phyloP scores from a whole-genome alignment of 2,888 invertebrate species.

The Spilarctia lutea region DNA sequence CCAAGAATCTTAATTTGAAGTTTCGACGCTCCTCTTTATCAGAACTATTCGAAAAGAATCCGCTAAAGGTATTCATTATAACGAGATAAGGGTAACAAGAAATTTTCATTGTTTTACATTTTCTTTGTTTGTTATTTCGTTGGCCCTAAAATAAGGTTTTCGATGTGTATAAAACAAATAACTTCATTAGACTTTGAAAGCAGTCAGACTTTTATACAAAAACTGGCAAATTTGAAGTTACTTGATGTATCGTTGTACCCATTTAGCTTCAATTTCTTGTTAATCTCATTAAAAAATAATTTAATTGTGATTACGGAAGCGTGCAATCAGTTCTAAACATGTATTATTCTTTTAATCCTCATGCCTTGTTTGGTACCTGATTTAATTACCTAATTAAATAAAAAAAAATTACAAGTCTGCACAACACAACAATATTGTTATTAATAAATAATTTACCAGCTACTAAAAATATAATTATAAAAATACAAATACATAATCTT shows the following conservation, averaged over 20 bases:
- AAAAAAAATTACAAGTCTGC: no score
- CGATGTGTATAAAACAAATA: neutral
- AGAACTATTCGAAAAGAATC: constrained; percentile 85
- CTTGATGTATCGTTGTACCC: neutral
- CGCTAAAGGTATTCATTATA: constrained; percentile 80
- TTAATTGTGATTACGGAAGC: no score
- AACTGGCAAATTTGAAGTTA: neutral
- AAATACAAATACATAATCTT: no score
- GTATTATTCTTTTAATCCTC: no score
- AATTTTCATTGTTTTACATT: constrained; percentile 50
- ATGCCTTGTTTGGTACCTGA: no score
- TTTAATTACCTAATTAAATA: no score
- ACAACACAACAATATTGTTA: neutral
- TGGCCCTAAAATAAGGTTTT: neutral
- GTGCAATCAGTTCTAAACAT: no score
- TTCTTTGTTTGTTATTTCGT: constrained; percentile 32
- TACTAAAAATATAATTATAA: no score
- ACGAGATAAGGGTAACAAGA: constrained; percentile 65
- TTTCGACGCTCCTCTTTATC: constrained; percentile 84
- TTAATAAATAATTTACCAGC: no score
- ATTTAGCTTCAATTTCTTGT: no score
- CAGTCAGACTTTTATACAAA: neutral
- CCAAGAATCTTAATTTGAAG: constrained; percentile 86
- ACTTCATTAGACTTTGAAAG: neutral
- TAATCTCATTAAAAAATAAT: no score